Conservation (phyloP, 2,888 invertebrate species). For the Ophion ellenae region DNA sequence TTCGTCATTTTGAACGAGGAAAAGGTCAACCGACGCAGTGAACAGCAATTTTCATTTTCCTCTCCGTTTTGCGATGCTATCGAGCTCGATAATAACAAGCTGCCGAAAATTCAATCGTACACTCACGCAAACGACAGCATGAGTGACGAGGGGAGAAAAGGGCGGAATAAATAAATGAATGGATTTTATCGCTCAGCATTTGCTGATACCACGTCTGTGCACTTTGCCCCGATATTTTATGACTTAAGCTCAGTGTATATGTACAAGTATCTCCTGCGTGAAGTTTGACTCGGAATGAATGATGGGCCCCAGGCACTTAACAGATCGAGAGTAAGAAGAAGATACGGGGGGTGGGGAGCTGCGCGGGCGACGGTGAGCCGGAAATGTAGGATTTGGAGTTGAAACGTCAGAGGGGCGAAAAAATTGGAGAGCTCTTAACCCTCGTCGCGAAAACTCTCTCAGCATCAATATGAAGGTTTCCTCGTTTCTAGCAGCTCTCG, state of each 20-base stretch:
- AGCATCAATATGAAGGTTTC: conserved; percentile 71
- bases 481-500: conserved; percentile 65
- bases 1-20: background rate
- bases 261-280: background rate
- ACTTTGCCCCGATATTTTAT: background rate
- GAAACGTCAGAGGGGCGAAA: conserved; percentile 54
- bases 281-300: conserved; percentile 2
- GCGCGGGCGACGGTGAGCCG: conserved; percentile 2
- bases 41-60: conserved; percentile 8
- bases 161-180: conserved; percentile 21
- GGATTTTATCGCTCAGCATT: conserved; percentile 1
- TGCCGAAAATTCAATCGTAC: conserved; percentile 10
- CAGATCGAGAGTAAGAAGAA: background rate
- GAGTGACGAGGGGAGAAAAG: conserved; percentile 27
- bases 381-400: conserved; percentile 17
- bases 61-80: conserved; percentile 1
- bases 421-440: conserved; percentile 24
- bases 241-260: background rate
- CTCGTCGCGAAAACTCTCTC: conserved; percentile 21
- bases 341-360: background rate
- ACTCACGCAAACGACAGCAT: conserved; percentile 6
- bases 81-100: conserved; percentile 10
- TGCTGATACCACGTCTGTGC: too few species aligned
- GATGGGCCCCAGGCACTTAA: background rate
- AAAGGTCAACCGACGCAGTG: background rate